A percentile compares a stretch with the other conserved stretches of the same genome.
Conservation (phyloP, 2,113 vertebrate species). For the Megaceryle maxima region DNA sequence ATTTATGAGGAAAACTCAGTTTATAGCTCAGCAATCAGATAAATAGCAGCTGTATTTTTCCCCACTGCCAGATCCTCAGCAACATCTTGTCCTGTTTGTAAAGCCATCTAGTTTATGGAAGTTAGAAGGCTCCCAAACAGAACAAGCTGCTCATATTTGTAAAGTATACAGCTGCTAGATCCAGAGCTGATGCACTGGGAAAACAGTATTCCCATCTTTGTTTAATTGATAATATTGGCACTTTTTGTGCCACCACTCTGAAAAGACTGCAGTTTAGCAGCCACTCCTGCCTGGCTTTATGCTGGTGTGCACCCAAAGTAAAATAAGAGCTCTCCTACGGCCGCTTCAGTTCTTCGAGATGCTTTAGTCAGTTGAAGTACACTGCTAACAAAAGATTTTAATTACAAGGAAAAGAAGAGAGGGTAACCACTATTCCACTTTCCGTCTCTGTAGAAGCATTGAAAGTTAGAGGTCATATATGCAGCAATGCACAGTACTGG, state of each 20-base stretch:
- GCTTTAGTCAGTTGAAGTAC: not conserved
- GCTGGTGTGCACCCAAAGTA: not conserved
- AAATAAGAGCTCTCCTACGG: not conserved
- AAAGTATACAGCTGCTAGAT: slow-evolving; percentile 20
- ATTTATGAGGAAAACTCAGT: slow-evolving; percentile 37
- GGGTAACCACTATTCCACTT: not conserved
- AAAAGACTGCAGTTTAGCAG: not conserved
- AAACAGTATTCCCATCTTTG: slow-evolving; percentile 10
- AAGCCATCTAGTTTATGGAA: slow-evolving; percentile 32
- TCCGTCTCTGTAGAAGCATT: not conserved
- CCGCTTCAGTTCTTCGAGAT: not conserved
- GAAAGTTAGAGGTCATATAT: not conserved
- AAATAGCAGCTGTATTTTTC: slow-evolving; percentile 30
- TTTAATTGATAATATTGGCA: slow-evolving; percentile 51
- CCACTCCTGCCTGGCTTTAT: not conserved
- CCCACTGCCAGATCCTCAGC: slow-evolving; percentile 5
- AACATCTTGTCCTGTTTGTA: slow-evolving; percentile 48
- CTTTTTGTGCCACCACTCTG: not conserved
- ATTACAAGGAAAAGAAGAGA: not conserved
- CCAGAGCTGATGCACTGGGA: slow-evolving; percentile 14
- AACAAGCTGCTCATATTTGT: slow-evolving; percentile 26
- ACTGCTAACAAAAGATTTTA: not conserved
- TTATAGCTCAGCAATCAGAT: slow-evolving; percentile 13
- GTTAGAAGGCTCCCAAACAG: slow-evolving; percentile 30
- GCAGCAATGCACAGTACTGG: not conserved